phyloP scores from a whole-genome alignment of 2,113 vertebrate species.

The Orcinus orca region DNA sequence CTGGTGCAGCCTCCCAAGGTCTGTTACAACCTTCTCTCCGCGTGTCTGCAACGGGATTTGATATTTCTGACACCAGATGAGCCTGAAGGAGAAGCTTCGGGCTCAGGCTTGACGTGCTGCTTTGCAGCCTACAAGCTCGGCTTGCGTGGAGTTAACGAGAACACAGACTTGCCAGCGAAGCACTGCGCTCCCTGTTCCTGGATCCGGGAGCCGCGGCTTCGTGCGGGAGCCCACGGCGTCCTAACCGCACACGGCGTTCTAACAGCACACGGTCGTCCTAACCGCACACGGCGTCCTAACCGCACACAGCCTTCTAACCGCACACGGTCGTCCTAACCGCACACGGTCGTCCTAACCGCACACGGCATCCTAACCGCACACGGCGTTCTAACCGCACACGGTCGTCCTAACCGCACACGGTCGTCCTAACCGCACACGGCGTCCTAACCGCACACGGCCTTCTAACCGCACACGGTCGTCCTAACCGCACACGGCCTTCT shows the following conservation, averaged over 20 bases:
- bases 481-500: too few species aligned
- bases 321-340: too few species aligned
- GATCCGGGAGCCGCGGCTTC: not conserved
- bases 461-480: too few species aligned
- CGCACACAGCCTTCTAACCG: too few species aligned
- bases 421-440: too few species aligned
- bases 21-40: not conserved
- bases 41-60: rapidly evolving
- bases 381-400: too few species aligned
- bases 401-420: too few species aligned
- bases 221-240: not conserved
- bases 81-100: not conserved
- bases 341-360: too few species aligned
- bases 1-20: rapidly evolving
- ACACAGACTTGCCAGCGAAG: not conserved
- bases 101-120: not conserved
- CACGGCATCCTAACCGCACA: too few species aligned
- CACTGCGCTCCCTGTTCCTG: not conserved
- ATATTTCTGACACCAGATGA: rapidly evolving
- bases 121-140: not conserved
- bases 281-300: too few species aligned
- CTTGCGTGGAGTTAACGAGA: not conserved
- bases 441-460: too few species aligned
- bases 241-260: not conserved
- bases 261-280: not conserved